A percentile compares a stretch with the other conserved stretches of the same genome.
phyloP scores from a whole-genome alignment of 2,113 vertebrate species.

The Chaetops frenatus region DNA sequence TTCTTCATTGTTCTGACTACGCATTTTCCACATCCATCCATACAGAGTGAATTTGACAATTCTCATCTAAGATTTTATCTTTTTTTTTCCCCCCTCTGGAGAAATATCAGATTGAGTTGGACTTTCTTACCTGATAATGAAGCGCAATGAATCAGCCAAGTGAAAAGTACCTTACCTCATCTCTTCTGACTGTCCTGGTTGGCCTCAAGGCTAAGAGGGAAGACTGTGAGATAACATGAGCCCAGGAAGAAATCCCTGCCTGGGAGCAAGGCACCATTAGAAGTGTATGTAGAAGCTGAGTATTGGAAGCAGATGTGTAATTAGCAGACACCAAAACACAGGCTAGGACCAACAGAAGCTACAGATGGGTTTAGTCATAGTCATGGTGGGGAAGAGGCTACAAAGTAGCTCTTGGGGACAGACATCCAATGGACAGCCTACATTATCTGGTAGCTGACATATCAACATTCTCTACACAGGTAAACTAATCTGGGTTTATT shows the following conservation, averaged over 20 bases:
- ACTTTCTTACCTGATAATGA: slow-evolving; percentile 14
- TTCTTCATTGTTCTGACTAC: slow-evolving; percentile 53
- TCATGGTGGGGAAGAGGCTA: neutral
- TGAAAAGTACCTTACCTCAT: neutral
- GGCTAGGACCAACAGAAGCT: neutral
- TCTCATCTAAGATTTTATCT: slow-evolving; percentile 39
- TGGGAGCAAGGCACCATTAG: neutral
- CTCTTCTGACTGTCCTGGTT: neutral
- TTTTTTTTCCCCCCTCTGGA: neutral
- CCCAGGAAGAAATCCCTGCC: neutral
- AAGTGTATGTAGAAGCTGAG: neutral
- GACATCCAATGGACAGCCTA: neutral
- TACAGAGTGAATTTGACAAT: slow-evolving; percentile 60
- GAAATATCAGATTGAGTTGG: neutral
- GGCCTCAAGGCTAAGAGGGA: neutral
- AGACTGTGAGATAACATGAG: neutral
- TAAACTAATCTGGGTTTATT: neutral
- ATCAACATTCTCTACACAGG: neutral
- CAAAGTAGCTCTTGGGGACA: neutral
- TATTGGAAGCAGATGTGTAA: neutral
- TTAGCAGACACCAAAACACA: neutral
- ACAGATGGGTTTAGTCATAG: neutral
- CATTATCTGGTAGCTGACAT: neutral
- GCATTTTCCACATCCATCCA: slow-evolving; percentile 22
- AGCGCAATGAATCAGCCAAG: slow-evolving; percentile 6